These are phyloP conservation scores for Podocnemis expansa DNA, from an alignment of 2,113 vertebrate species.

Conservation along the genomic window DNA sequence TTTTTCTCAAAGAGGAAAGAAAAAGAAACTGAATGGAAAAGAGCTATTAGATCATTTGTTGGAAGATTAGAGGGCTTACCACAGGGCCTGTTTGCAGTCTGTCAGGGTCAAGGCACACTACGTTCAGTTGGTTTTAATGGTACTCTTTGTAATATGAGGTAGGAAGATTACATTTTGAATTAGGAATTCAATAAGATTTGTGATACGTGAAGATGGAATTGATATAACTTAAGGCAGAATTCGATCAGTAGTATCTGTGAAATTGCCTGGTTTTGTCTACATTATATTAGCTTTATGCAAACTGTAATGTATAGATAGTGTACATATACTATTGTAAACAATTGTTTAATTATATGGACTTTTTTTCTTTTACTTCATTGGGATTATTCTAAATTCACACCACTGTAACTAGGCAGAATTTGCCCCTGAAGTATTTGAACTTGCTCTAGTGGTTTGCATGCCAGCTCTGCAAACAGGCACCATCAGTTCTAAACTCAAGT, in stretches of 20 bases:
- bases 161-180: neutral
- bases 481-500: neutral
- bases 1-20: conserved; percentile 37
- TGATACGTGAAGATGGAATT: neutral
- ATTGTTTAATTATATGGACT: neutral
- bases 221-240: neutral
- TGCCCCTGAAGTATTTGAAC: neutral
- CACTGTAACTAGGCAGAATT: neutral
- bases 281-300: neutral
- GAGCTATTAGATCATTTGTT: conserved; percentile 31
- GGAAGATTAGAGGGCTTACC: conserved; percentile 68
- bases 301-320: neutral
- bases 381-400: neutral
- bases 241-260: fast-evolving
- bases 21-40: conserved; percentile 27
- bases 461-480: neutral
- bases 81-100: neutral
- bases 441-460: neutral
- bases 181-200: neutral
- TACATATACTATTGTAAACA: neutral
- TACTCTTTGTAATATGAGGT: neutral
- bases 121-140: neutral
- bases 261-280: neutral
- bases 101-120: neutral
- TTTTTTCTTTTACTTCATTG: neutral